phyloP scores from a whole-genome alignment of 2,797 vertebrate species.

The Neosilurus mollespiculum region DNA sequence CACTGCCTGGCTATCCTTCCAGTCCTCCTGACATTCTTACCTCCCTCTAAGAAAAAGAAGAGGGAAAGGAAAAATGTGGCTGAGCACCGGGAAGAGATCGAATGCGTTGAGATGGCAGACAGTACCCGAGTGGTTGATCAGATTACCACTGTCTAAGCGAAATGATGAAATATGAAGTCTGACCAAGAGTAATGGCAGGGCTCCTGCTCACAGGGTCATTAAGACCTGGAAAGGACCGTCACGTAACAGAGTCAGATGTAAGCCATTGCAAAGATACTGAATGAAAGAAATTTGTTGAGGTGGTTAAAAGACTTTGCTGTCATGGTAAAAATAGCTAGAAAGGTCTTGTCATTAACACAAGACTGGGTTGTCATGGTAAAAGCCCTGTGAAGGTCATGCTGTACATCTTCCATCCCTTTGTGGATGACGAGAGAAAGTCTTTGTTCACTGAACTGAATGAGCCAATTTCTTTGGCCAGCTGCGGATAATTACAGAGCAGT shows the following conservation, averaged over 20 bases:
- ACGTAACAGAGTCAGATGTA: background rate
- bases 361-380: constrained; percentile 38
- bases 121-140: constrained; percentile 96
- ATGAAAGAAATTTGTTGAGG: background rate
- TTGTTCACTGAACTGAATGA: constrained; percentile 35
- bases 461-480: constrained; percentile 39
- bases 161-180: constrained; percentile 56
- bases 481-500: constrained; percentile 45
- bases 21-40: constrained; percentile 96
- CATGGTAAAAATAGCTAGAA: constrained; percentile 39
- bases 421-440: constrained; percentile 8
- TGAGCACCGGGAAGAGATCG: constrained; percentile 88
- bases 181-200: constrained; percentile 23
- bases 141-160: constrained; percentile 92
- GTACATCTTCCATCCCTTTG: constrained; percentile 17
- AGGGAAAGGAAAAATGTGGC: constrained; percentile 81
- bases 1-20: constrained; percentile 98
- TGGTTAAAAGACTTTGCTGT: constrained; percentile 33
- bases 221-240: background rate
- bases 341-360: constrained; percentile 22
- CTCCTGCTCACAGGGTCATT: background rate
- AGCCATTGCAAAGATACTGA: background rate
- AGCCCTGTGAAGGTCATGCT: constrained; percentile 38
- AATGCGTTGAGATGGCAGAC: constrained; percentile 98
- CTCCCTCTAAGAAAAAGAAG: constrained; percentile 91